Evolutionary conservation across 2,888 invertebrate species (phyloP).

Genomic region (Zonitis immaculata): DNA sequence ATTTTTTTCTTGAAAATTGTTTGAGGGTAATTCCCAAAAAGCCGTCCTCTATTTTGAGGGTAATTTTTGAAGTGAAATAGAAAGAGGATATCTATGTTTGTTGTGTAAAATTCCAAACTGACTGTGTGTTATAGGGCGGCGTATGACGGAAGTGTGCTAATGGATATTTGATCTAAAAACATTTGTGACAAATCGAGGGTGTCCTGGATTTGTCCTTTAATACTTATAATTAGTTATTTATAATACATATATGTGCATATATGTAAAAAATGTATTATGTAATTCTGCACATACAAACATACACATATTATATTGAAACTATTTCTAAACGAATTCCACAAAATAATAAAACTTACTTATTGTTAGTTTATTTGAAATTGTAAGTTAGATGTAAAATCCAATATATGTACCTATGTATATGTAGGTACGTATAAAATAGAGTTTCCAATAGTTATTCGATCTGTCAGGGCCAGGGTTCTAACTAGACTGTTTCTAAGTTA

Average conservation of each 20-base stretch:
- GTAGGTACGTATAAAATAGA: too few relatives aligned
- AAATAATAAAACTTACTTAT: conserved; percentile 22
- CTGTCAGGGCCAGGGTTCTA: conserved; percentile 19
- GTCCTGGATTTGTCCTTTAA: conserved; percentile 4
- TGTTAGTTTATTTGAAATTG: conserved; percentile 15
- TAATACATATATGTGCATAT: too few relatives aligned
- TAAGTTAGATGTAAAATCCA: conserved; percentile 19
- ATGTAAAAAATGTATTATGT: too few relatives aligned
- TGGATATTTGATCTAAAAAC: conserved; percentile 1
- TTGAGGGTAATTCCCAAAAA: background rate
- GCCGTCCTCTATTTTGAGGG: background rate
- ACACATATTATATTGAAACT: background rate
- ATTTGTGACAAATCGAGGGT: conserved; percentile 5
- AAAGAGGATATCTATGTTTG: background rate
- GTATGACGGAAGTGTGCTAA: background rate
- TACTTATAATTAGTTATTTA: too few relatives aligned
- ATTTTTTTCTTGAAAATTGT: background rate
- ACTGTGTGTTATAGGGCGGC: background rate
- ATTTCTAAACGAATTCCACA: conserved; percentile 16
- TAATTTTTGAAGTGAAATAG: background rate
- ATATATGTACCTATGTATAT: too few relatives aligned
- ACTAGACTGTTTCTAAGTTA: conserved; percentile 19
- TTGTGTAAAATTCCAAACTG: background rate
- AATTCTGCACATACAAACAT: too few relatives aligned
- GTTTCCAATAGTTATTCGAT: conserved; percentile 18